These are phyloP conservation scores for Tetrao urogallus DNA, from an alignment of 2,113 vertebrate genomes.

Conservation along the genomic window DNA sequence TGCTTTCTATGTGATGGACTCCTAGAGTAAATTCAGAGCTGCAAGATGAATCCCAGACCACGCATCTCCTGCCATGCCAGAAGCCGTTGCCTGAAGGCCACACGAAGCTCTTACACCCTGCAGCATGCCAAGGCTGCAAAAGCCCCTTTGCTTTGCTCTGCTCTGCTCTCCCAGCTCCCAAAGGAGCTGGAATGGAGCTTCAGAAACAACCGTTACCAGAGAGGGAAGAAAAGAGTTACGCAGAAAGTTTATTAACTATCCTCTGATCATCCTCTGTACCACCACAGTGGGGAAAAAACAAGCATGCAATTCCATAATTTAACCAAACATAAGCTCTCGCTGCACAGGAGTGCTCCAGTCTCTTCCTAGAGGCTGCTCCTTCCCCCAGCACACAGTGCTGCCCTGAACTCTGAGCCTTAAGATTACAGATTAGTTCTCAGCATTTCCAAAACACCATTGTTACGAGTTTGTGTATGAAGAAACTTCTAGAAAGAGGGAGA, in stretches of 20 bases:
- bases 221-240: not conserved
- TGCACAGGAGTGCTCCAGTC: no score
- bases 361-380: not conserved
- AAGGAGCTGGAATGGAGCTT: not conserved
- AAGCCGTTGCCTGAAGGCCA: not conserved
- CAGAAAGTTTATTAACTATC: no score
- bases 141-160: not conserved
- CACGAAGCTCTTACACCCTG: not conserved
- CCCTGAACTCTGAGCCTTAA: not conserved
- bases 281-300: not conserved
- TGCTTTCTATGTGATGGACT: not conserved
- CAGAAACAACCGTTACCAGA: not conserved
- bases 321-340: not conserved
- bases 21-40: not conserved
- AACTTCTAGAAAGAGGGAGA: not conserved
- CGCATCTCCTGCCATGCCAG: accelerated
- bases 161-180: not conserved
- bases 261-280: not conserved
- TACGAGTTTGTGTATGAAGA: not conserved
- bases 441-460: not conserved
- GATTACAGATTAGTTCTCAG: not conserved
- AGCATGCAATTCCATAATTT: not conserved
- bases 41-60: accelerated
- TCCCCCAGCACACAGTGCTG: not conserved
- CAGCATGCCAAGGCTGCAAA: accelerated